Percentiles rank a stretch among this genome's conserved stretches.
phyloP scores from a whole-genome alignment of 2,888 invertebrate genomes.

The Eristalinus sepulchralis region DNA sequence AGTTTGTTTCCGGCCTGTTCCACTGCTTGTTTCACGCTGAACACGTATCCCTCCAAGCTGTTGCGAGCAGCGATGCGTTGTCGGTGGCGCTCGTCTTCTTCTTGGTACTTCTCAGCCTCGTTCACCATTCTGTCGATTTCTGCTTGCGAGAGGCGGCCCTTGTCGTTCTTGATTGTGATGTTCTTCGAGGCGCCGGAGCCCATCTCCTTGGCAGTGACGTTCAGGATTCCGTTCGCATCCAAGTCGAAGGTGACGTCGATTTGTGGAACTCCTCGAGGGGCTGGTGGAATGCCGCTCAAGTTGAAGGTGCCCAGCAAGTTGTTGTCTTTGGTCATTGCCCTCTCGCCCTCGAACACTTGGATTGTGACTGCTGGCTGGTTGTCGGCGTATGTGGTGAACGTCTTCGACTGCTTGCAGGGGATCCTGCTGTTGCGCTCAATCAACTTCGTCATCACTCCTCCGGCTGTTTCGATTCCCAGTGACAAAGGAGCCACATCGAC shows the following conservation, averaged over 20 bases:
- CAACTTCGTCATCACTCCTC: constrained; percentile 90
- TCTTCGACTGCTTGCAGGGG: constrained; percentile 87
- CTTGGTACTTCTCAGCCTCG: constrained; percentile 88
- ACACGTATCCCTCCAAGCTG: constrained; percentile 86
- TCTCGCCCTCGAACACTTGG: constrained; percentile 89
- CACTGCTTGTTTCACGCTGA: constrained; percentile 86
- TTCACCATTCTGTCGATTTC: constrained; percentile 91
- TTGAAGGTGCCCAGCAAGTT: constrained; percentile 97
- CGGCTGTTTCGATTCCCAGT: constrained; percentile 89
- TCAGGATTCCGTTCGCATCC: constrained; percentile 97
- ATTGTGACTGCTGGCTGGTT: constrained; percentile 90
- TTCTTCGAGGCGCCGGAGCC: constrained; percentile 86
- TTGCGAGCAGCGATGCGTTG: constrained; percentile 87
- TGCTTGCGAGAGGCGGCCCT: constrained; percentile 89
- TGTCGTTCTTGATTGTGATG: constrained; percentile 92
- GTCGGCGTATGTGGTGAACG: constrained; percentile 90
- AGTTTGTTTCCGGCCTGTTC: constrained; percentile 86
- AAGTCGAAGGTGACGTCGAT: constrained; percentile 91
- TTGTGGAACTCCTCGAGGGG: constrained; percentile 92
- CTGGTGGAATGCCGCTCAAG: constrained; percentile 97
- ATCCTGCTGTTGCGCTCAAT: constrained; percentile 87
- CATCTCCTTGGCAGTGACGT: constrained; percentile 89
- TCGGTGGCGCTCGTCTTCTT: constrained; percentile 87
- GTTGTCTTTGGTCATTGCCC: constrained; percentile 96
- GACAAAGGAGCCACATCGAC: constrained; percentile 87